phyloP scores from a whole-genome alignment of 1,140 invertebrate genomes.

The Drosophila setifemur region DNA sequence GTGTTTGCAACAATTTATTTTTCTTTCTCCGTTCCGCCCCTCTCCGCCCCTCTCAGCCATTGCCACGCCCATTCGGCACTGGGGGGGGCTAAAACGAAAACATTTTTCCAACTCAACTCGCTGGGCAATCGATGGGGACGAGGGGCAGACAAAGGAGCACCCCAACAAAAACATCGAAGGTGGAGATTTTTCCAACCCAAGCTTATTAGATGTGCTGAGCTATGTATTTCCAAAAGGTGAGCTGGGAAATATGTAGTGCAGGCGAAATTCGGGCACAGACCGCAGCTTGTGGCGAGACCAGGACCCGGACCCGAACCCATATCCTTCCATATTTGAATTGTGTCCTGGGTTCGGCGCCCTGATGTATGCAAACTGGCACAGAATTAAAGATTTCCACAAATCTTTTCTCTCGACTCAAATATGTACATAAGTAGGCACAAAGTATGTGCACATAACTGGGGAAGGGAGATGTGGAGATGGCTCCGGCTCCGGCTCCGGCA shows the following conservation, averaged over 20 bases:
- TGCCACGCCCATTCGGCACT: neutral
- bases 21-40: slow-evolving; percentile 15
- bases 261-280: slow-evolving; percentile 16
- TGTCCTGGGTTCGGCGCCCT: neutral
- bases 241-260: slow-evolving; percentile 30
- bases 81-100: slow-evolving; percentile 30
- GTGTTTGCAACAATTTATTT: slow-evolving; percentile 79
- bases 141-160: slow-evolving; percentile 26
- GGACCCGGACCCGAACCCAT: slow-evolving; percentile 8
- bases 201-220: slow-evolving; percentile 33
- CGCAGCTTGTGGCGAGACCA: slow-evolving; percentile 17
- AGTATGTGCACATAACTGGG: neutral
- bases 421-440: slow-evolving; percentile 10
- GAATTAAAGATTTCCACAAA: slow-evolving; percentile 29
- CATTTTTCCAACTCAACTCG: slow-evolving; percentile 47
- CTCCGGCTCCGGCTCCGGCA: too few species aligned
- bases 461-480: neutral
- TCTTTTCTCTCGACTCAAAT: slow-evolving; percentile 17
- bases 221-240: too few species aligned
- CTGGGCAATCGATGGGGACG: slow-evolving; percentile 36
- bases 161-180: too few species aligned
- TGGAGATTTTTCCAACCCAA: neutral
- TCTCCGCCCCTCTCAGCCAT: neutral
- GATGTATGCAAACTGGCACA: slow-evolving; percentile 1
- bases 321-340: slow-evolving; percentile 38